A percentile compares a stretch with the other conserved stretches of the same genome.
phyloP scores from a whole-genome alignment of 2,113 vertebrate species.

The Odobenus rosmarus region DNA sequence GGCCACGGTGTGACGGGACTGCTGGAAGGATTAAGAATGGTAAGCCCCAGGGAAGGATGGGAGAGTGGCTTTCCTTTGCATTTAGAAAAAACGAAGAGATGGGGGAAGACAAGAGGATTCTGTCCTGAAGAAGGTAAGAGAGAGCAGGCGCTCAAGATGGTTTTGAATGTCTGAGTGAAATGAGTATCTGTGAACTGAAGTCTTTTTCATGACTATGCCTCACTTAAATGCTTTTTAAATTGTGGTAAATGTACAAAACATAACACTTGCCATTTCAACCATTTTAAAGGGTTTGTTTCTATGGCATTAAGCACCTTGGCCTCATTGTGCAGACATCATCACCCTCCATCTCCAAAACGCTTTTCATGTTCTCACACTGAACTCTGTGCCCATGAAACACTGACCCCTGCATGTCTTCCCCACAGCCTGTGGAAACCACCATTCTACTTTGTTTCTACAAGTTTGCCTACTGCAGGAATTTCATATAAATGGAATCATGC shows the following conservation, averaged over 20 bases:
- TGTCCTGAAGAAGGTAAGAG: not conserved
- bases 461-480: fast-evolving
- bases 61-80: not conserved
- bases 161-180: not conserved
- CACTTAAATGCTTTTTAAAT: not conserved
- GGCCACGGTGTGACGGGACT: fast-evolving
- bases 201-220: not conserved
- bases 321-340: fast-evolving
- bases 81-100: not conserved
- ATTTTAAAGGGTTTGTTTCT: not conserved
- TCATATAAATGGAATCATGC: fast-evolving
- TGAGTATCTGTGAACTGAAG: not conserved
- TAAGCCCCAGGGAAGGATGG: fast-evolving
- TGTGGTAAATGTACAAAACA: fast-evolving
- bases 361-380: not conserved
- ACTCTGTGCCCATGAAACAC: not conserved
- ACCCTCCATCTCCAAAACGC: fast-evolving
- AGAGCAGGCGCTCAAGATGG: fast-evolving
- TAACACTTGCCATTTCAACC: not conserved
- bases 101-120: not conserved
- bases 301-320: fast-evolving
- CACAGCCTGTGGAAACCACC: not conserved
- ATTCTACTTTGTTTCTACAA: fast-evolving
- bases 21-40: not conserved
- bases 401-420: fast-evolving